phyloP scores from a whole-genome alignment of 2,888 invertebrate species.

The Chrysolina haemoptera region DNA sequence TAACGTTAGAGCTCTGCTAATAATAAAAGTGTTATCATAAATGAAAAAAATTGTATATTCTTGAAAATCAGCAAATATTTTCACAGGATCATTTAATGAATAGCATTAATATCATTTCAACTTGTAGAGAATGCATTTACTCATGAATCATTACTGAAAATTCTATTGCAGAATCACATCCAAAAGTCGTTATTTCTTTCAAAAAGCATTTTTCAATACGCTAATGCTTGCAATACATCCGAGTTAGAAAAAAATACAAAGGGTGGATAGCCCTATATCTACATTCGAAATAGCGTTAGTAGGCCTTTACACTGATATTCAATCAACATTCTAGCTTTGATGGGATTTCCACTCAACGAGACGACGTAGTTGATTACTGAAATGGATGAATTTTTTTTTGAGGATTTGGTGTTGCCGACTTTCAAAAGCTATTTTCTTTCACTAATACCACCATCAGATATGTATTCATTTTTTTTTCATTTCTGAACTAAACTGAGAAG shows the following conservation, averaged over 20 bases:
- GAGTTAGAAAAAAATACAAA: conserved; percentile 4
- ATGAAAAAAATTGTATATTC: no score
- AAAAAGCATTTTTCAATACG: conserved; percentile 2
- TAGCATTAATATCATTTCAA: no score
- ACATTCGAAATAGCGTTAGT: background rate
- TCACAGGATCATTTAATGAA: no score
- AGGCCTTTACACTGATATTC: background rate
- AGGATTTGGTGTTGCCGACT: background rate
- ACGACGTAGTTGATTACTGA: background rate
- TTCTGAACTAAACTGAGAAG: no score
- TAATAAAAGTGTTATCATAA: no score
- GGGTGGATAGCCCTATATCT: background rate
- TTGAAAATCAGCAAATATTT: no score
- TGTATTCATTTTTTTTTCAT: no score
- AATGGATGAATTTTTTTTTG: background rate
- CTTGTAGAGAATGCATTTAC: no score
- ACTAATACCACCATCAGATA: no score
- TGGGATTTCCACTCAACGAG: background rate
- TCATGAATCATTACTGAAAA: no score
- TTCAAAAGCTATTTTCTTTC: no score
- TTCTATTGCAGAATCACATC: background rate
- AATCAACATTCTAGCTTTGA: background rate
- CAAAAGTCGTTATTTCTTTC: background rate
- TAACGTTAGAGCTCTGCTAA: no score
- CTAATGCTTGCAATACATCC: conserved; percentile 12